Conservation (phyloP, 2,113 vertebrate genomes). For the Podilymbus podiceps region DNA sequence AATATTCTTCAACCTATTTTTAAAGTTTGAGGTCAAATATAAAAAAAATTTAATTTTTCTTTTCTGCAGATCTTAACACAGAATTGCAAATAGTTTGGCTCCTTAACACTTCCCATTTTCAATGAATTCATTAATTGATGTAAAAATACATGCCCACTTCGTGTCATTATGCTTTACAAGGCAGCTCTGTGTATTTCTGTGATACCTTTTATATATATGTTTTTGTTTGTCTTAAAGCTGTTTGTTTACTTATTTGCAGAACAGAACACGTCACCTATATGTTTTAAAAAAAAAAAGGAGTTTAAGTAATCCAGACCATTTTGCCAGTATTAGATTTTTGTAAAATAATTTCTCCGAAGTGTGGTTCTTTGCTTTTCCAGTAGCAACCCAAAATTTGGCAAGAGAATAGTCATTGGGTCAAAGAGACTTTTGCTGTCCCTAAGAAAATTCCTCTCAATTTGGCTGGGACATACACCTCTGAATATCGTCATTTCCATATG, state of each 20-base stretch:
- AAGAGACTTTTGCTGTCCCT: background rate
- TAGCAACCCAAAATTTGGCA: background rate
- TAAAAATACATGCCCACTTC: background rate
- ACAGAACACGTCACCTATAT: background rate
- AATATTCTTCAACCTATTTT: background rate
- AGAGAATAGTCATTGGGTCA: background rate
- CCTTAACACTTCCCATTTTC: background rate
- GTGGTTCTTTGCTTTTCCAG: background rate
- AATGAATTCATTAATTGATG: background rate
- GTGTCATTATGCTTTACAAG: background rate
- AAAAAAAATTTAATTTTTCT: background rate
- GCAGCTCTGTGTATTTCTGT: background rate
- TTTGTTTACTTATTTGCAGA: background rate
- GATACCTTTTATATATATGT: background rate
- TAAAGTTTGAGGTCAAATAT: background rate
- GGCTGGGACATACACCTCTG: background rate
- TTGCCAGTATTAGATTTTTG: background rate
- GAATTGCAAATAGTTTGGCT: background rate
- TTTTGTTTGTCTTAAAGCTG: background rate
- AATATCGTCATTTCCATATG: background rate
- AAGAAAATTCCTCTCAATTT: background rate
- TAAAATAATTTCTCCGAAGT: background rate
- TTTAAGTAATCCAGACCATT: background rate
- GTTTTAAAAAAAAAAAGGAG: background rate
- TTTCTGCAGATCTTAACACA: background rate